Percentiles rank a stretch among this genome's conserved stretches.
Conservation (phyloP, 2,113 vertebrate species). For the Polypterus senegalus region DNA sequence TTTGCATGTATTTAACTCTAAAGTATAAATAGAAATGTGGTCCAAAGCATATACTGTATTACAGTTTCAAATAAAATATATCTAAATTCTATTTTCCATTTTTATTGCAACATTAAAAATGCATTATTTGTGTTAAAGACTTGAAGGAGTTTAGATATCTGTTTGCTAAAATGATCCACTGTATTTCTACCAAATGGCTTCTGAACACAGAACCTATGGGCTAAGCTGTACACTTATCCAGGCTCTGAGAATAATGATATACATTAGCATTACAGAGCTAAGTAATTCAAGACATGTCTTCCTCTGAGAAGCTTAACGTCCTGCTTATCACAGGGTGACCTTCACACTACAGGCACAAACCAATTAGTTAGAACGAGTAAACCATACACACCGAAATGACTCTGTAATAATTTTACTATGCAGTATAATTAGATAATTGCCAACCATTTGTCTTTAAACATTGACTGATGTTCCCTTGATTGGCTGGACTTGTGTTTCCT, state of each 20-base stretch:
- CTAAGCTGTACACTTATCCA: too few species aligned
- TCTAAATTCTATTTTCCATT: too few species aligned
- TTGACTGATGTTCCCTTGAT: not conserved
- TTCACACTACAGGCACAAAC: not conserved
- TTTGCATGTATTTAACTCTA: too few species aligned
- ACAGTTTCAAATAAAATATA: too few species aligned
- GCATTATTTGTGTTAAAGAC: too few species aligned
- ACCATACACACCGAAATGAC: not conserved
- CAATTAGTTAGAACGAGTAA: constrained; percentile 2
- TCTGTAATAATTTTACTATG: not conserved
- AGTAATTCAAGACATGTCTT: constrained; percentile 3
- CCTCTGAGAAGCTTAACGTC: not conserved
- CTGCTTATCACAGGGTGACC: not conserved
- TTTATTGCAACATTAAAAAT: too few species aligned
- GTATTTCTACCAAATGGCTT: too few species aligned
- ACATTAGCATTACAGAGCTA: not conserved
- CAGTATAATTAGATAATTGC: not conserved
- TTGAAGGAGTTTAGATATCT: too few species aligned
- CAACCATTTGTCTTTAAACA: not conserved
- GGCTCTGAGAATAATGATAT: not conserved
- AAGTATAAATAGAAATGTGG: too few species aligned
- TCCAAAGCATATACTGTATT: too few species aligned
- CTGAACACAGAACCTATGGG: too few species aligned
- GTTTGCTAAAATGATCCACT: too few species aligned
- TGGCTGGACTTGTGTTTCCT: not conserved